phyloP scores from a whole-genome alignment of 2,797 vertebrate genomes.

The Sebastes minor region DNA sequence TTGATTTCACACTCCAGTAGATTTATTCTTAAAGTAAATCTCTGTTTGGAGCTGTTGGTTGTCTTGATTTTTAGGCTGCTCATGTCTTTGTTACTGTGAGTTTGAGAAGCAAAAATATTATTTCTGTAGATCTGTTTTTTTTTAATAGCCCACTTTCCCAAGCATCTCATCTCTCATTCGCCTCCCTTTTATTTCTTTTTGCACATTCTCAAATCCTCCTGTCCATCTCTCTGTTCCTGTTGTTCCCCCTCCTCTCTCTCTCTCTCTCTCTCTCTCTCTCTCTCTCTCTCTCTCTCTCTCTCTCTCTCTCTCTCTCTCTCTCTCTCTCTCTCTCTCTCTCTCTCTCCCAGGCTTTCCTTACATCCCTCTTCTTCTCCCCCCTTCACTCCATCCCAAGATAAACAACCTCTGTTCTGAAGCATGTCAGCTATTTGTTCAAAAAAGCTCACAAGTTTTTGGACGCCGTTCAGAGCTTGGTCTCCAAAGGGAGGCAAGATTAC shows the following conservation, averaged over 20 bases:
- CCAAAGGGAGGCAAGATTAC: slow-evolving; percentile 77
- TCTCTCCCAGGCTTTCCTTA: slow-evolving; percentile 51
- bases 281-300: background rate
- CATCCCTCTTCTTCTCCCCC: slow-evolving; percentile 44
- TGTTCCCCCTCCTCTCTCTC: slow-evolving; percentile 24
- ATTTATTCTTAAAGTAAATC: slow-evolving; percentile 17
- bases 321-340: too few species aligned
- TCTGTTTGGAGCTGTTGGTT: slow-evolving; percentile 17
- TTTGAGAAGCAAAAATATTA: slow-evolving; percentile 31
- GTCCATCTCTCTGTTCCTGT: slow-evolving; percentile 31
- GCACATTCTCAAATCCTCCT: slow-evolving; percentile 40
- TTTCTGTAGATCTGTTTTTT: slow-evolving; percentile 11
- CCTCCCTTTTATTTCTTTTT: slow-evolving; percentile 27
- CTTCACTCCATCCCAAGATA: slow-evolving; percentile 71
- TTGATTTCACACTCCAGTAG: background rate
- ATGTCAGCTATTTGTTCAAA: slow-evolving; percentile 79
- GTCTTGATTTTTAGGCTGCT: slow-evolving; percentile 3
- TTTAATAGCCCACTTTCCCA: slow-evolving; percentile 42
- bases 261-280: too few species aligned
- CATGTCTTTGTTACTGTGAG: background rate
- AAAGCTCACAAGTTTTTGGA: slow-evolving; percentile 73
- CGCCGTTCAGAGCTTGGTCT: slow-evolving; percentile 65
- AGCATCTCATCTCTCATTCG: slow-evolving; percentile 34
- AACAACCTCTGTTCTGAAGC: slow-evolving; percentile 74
- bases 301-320: background rate